Base-by-base conservation (phyloP, 2,888 invertebrate species). In the Dolichopus griseipennis region DNA sequence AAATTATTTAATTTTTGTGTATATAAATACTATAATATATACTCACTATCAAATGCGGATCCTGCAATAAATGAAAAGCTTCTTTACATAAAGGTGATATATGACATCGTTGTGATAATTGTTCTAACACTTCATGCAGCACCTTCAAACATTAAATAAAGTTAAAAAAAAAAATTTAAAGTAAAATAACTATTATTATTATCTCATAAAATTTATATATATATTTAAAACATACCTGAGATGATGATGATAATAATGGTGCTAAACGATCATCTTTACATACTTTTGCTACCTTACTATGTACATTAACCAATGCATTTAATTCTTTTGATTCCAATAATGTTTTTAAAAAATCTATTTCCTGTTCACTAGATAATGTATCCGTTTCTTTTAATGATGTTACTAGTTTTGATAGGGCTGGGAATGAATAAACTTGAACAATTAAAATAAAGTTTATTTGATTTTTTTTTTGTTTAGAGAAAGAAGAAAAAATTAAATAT, bases 221-320 rank as follows among this genome's bases (percentile, higher is more conserved):
- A 65, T 67, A 43, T 66, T 33, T 64, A 33, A 21, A 37, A 68
- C 64, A 62, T 69, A 89, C 89, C 83, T 92, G 90, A 87, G 93
- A 90, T 6, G 92, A 89, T 79, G 92, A 92, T 20, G 93, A 93
- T 9, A 94, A 83, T 66, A 92, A 84, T 0, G 94, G 93, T 76
- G 90, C 91, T 77, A 92, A 88, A 75, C 90, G 90, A 75, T 93
- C 92, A 84, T 92, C 92, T 76, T 90, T 89, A 68, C 90, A 90
- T 82, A 91, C 91, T 74, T 88, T 90, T 69, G 90, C 86, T 75
- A 93, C 93, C 82, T 92, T 92, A 78, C 93, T 93, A 80, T 95
- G 94, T 70, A 94, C 93, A 83, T 93, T 92, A 37, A 95, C 93
- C 73, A 95, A 84, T 43, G 95, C 94, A 82, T 94, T 91, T 1